phyloP scores from a whole-genome alignment of 2,797 vertebrate genomes.

The Jordanella pulchra region DNA sequence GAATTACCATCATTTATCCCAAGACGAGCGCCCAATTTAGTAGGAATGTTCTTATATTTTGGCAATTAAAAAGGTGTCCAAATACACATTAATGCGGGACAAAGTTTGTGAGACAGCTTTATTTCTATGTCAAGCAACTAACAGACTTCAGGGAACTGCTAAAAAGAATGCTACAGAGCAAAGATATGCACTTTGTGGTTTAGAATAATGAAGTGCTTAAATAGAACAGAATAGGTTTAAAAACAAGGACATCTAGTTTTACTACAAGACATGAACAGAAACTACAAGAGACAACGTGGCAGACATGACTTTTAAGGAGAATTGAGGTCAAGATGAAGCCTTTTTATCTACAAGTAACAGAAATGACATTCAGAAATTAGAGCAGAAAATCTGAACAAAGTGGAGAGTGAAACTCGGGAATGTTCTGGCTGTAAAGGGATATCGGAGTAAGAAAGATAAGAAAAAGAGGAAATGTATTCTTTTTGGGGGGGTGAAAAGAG shows the following conservation, averaged over 20 bases:
- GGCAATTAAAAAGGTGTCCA: neutral
- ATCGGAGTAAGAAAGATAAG: slow-evolving; percentile 28
- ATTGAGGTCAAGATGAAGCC: slow-evolving; percentile 17
- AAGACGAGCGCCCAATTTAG: neutral
- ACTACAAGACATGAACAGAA: neutral
- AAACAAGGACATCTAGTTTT: neutral
- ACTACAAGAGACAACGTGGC: neutral
- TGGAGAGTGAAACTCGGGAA: slow-evolving; percentile 4
- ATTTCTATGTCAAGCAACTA: neutral
- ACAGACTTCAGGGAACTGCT: neutral
- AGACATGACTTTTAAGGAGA: slow-evolving; percentile 20
- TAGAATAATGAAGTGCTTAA: neutral
- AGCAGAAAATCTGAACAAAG: slow-evolving; percentile 33
- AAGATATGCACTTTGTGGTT: neutral
- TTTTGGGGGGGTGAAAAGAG: slow-evolving; percentile 1
- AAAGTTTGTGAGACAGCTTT: neutral
- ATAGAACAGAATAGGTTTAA: neutral
- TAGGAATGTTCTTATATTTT: neutral
- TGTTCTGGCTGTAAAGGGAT: slow-evolving; percentile 10
- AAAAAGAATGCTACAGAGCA: neutral
- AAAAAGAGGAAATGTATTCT: neutral
- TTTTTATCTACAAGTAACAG: neutral
- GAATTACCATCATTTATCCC: neutral
- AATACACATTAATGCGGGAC: neutral
- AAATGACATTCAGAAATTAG: slow-evolving; percentile 26